Evolutionary conservation across 2,113 vertebrate genomes (phyloP).

Genomic region (Tapirus terrestris): DNA sequence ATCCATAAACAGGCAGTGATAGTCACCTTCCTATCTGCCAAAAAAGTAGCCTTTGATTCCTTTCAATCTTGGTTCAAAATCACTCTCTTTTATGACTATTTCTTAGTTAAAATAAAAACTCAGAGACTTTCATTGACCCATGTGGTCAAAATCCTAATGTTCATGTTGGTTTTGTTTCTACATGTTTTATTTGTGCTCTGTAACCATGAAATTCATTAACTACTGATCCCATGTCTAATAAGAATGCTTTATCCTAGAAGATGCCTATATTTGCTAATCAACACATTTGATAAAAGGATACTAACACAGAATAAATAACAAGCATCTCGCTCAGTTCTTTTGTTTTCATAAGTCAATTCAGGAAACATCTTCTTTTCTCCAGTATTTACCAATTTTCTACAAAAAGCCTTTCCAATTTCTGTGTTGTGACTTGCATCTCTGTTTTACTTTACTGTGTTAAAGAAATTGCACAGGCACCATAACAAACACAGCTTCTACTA

Average conservation of each 20-base stretch:
- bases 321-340: background rate
- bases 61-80: background rate
- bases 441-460: conserved; percentile 6
- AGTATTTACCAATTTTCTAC: background rate
- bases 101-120: background rate
- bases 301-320: background rate
- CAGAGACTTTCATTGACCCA: background rate
- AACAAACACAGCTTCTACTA: background rate
- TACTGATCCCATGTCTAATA: background rate
- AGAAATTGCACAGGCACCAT: background rate
- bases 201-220: background rate
- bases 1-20: background rate
- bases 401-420: background rate
- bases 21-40: background rate
- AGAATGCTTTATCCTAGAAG: background rate
- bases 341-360: background rate
- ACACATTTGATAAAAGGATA: background rate
- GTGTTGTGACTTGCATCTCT: background rate
- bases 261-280: background rate
- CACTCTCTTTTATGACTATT: background rate
- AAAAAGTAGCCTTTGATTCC: background rate
- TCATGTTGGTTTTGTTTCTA: background rate
- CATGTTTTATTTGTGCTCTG: background rate
- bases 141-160: background rate
- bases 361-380: background rate